These are phyloP conservation scores for Synaphobranchus kaupii DNA, from an alignment of 2,797 vertebrate species.

Conservation along the genomic window DNA sequence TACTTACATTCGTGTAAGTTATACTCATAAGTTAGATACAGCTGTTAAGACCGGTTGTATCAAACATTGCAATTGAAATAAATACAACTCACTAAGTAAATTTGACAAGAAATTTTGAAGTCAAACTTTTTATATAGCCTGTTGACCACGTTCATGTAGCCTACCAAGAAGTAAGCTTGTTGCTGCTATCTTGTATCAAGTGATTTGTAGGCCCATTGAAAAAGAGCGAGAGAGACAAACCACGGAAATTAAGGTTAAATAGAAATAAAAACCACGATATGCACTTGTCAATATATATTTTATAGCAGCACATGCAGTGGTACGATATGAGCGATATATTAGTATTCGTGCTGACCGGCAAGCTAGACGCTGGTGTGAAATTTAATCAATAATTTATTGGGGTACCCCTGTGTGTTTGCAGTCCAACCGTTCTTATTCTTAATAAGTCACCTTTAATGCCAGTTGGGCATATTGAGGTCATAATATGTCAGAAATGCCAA, in stretches of 20 bases:
- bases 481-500: not conserved
- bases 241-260: too few species aligned
- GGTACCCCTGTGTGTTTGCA: not conserved
- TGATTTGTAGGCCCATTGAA: too few species aligned
- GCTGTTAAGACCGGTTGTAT: not conserved
- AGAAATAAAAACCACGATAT: not conserved
- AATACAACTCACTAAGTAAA: too few species aligned
- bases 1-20: not conserved
- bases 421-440: too few species aligned
- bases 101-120: not conserved
- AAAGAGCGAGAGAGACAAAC: too few species aligned
- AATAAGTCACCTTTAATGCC: not conserved
- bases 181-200: too few species aligned
- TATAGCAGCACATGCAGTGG: not conserved
- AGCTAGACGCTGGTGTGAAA: not conserved
- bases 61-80: too few species aligned
- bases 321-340: not conserved
- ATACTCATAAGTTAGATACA: too few species aligned
- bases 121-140: not conserved
- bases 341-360: not conserved
- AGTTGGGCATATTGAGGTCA: too few species aligned
- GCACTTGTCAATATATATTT: not conserved
- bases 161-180: too few species aligned
- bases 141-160: too few species aligned
- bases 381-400: not conserved